Evolutionary conservation across 2,113 vertebrate species (phyloP).

Genomic region (Ceratotherium simum): DNA sequence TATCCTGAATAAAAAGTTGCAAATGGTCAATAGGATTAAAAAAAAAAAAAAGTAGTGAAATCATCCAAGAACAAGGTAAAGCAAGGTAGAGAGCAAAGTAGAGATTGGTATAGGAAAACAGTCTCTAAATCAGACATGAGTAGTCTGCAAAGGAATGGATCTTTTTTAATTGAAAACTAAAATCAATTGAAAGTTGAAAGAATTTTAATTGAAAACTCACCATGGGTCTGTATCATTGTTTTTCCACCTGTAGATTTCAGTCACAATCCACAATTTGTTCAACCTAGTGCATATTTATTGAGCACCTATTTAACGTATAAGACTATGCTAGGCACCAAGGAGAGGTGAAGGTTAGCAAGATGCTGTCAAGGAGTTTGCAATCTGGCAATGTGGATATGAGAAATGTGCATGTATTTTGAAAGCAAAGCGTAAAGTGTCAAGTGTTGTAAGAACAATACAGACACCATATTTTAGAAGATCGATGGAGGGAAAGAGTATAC

Average conservation of each 20-base stretch:
- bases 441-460: background rate
- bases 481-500: background rate
- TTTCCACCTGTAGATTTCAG: background rate
- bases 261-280: background rate
- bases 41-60: background rate
- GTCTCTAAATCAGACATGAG: background rate
- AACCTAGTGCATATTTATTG: background rate
- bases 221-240: background rate
- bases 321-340: no score
- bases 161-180: background rate
- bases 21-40: background rate
- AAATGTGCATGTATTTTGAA: background rate
- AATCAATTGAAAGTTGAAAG: background rate
- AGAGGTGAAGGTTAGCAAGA: background rate
- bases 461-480: background rate
- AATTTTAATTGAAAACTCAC: background rate
- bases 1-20: slow-evolving; percentile 26
- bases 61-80: background rate
- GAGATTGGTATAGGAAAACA: background rate
- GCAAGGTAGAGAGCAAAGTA: background rate
- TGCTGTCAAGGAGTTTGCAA: background rate
- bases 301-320: background rate
- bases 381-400: background rate
- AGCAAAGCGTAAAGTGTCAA: background rate
- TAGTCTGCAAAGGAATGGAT: background rate